A percentile compares a stretch with the other conserved stretches of the same genome.
phyloP scores from a whole-genome alignment of 92 coral and sea anemone species.

The Galaxea fascicularis region DNA sequence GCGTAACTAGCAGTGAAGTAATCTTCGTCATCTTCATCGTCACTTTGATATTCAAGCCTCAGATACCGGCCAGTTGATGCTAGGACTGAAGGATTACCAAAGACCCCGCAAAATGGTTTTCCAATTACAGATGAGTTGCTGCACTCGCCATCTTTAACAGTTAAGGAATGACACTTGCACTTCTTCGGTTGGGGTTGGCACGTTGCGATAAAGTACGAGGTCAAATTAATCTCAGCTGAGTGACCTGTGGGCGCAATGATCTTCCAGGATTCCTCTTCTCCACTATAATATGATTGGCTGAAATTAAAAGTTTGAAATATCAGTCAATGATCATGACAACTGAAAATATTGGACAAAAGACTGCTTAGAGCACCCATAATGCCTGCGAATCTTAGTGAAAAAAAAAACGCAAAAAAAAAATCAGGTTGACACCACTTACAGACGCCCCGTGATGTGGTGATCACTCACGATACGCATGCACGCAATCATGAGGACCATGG shows the following conservation, averaged over 20 bases:
- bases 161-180: conserved; percentile 21
- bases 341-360: neutral
- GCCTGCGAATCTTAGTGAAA: neutral
- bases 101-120: conserved; percentile 1
- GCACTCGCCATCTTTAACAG: conserved; percentile 43
- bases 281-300: conserved; percentile 7
- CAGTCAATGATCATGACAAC: neutral
- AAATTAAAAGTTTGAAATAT: conserved; percentile 1
- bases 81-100: neutral
- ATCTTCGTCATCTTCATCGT: neutral
- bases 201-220: neutral
- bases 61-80: conserved; percentile 18
- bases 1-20: neutral
- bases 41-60: conserved; percentile 16
- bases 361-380: neutral
- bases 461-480: too few species aligned
- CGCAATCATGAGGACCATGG: too few species aligned
- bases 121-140: conserved; percentile 19
- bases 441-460: neutral
- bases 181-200: neutral
- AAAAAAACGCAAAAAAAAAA: neutral
- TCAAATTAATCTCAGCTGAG: neutral
- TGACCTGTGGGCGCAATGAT: conserved; percentile 10
- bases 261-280: neutral
- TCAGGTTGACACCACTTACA: neutral